Evolutionary conservation across 1,140 invertebrate genomes (phyloP), one percentile per base, ranked within the genome.

Genomic region (Venturia canescens): DNA sequence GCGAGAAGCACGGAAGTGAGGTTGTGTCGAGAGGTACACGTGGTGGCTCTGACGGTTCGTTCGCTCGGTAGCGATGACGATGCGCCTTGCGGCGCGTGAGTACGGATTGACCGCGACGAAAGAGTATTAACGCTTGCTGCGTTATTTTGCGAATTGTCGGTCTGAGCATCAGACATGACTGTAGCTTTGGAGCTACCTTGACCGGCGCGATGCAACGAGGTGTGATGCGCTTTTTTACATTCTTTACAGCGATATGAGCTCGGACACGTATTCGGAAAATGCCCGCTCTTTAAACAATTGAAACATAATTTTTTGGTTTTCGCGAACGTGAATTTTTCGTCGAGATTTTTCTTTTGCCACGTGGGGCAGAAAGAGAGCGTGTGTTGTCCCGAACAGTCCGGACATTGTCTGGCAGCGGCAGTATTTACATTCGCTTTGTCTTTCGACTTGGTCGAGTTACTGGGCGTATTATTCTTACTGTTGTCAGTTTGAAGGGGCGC

Each of bases 191-290:
- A n/a, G 38, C 70, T 72, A 53, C 23, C 2, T 21, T n/a, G 34
- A 21, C 1, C 23, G 18, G 38, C 23, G 70, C 44, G 44, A 53
- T 72, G 70, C 44, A 72, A 27, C 70, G 70, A 50, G 4, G 70
- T 72, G n/a, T 71, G 69, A 71, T 71, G 69, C 34, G 69, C 16
- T 44, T 44, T 71, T 11, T 71, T 71, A 71, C 69, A 71, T 71
- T 38, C 69, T 71, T 71, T 38, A 44, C 69, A 71, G 18, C 69
- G 69, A 44, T 44, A 44, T 1, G 18, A 71, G 34, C 69, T 71
- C 31, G 69, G 69, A 44, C 69, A 71, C 0, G 38, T 44, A 71
- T 44, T 71, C 69, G 69, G 69, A 71, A 44, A 71, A 71, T 71
- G 69, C 21, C 69, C 21, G 31, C 31, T 38, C 21, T 71, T 71